phyloP scores from a whole-genome alignment of 2,797 vertebrate genomes.

The Propithecus perrieri region DNA sequence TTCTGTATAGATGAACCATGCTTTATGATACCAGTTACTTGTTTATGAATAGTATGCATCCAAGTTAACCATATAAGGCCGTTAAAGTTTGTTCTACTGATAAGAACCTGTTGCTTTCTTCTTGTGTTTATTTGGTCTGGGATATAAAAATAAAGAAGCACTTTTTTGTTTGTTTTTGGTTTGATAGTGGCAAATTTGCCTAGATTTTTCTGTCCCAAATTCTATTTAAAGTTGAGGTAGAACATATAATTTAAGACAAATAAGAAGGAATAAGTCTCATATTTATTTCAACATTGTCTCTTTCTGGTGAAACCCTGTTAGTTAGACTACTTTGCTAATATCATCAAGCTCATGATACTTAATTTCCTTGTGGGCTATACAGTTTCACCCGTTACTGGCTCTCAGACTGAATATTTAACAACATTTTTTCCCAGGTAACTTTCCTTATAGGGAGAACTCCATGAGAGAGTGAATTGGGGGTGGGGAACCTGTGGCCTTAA shows the following conservation, averaged over 20 bases:
- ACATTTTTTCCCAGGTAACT: slow-evolving; percentile 8
- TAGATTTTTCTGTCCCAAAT: neutral
- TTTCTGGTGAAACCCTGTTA: neutral
- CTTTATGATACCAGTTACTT: neutral
- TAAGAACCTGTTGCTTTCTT: neutral
- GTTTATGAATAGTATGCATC: neutral
- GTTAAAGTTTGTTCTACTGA: neutral
- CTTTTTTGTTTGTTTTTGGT: neutral
- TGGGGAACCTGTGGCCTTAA: neutral
- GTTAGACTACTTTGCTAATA: neutral
- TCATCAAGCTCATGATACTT: neutral
- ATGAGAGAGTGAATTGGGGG: neutral
- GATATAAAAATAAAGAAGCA: neutral
- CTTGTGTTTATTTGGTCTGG: neutral
- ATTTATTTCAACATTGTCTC: neutral
- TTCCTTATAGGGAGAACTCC: neutral
- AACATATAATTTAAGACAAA: slow-evolving; percentile 13
- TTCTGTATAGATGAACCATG: neutral
- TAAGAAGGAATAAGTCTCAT: neutral
- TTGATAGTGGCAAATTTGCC: neutral
- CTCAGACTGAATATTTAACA: slow-evolving; percentile 25
- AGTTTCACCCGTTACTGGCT: slow-evolving; percentile 8
- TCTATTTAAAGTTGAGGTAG: slow-evolving; percentile 11
- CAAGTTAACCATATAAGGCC: neutral
- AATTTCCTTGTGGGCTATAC: neutral